Conservation (phyloP, 2,797 vertebrate genomes). For the Miichthys miiuy region DNA sequence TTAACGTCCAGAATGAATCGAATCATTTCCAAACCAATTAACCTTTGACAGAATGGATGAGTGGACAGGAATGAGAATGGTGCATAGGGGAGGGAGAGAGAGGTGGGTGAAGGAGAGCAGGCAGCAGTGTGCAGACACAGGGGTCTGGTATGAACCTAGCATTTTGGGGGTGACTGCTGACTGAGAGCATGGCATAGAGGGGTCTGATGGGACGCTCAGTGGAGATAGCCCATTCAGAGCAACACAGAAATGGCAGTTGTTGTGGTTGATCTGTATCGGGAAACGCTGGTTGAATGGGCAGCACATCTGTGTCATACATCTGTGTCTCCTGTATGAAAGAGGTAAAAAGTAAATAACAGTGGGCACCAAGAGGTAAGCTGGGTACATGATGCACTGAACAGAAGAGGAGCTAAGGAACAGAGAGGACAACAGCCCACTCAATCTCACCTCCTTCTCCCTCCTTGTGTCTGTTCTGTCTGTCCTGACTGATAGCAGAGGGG, state of each 20-base stretch:
- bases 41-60: slow-evolving; percentile 90
- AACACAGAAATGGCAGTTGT: slow-evolving; percentile 24
- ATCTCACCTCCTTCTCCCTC: slow-evolving; percentile 31
- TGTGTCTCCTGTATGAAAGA: not conserved
- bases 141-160: slow-evolving; percentile 11
- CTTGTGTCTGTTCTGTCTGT: slow-evolving; percentile 45
- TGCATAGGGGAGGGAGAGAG: slow-evolving; percentile 45
- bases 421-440: slow-evolving; percentile 35
- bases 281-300: not conserved
- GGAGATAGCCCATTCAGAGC: slow-evolving; percentile 13
- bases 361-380: slow-evolving; percentile 9
- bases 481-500: slow-evolving; percentile 74
- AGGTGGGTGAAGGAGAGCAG: slow-evolving; percentile 33
- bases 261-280: not conserved
- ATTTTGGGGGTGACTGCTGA: slow-evolving; percentile 53
- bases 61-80: slow-evolving; percentile 85
- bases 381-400: slow-evolving; percentile 19
- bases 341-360: not conserved
- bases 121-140: slow-evolving; percentile 29
- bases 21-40: slow-evolving; percentile 93
- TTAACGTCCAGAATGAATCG: slow-evolving; percentile 88
- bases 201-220: slow-evolving; percentile 17
- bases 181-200: slow-evolving; percentile 22
- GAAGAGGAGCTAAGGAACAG: slow-evolving; percentile 6
- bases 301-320: not conserved